Evolutionary conservation across 2,888 invertebrate species (phyloP).

Genomic region (Rotaria macrura): DNA sequence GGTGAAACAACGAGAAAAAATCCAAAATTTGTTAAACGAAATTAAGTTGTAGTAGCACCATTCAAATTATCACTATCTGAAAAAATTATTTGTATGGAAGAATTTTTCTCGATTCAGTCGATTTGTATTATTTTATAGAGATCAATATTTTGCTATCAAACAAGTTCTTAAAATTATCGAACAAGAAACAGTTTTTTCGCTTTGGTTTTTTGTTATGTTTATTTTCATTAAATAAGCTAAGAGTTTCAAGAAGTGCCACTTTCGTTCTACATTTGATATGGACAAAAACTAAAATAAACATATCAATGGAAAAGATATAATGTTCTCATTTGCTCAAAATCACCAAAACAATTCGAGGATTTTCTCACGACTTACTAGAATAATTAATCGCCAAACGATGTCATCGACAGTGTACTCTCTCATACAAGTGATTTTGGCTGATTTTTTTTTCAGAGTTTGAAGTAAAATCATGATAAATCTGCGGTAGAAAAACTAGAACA

Average conservation of each 20-base stretch:
- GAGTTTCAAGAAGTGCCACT: neutral
- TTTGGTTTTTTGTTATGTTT: neutral
- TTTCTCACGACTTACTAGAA: too few species aligned
- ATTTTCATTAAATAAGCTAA: neutral
- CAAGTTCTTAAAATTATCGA: conserved; percentile 91
- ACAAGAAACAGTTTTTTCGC: conserved; percentile 50
- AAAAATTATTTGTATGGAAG: conserved; percentile 83
- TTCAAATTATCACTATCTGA: conserved; percentile 64
- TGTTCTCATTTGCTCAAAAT: too few species aligned
- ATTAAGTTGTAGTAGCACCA: conserved; percentile 97
- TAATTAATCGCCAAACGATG: too few species aligned
- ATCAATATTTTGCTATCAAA: conserved; percentile 95
- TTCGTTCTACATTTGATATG: neutral
- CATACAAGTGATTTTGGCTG: too few species aligned
- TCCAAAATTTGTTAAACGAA: conserved; percentile 80
- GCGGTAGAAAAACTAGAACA: too few species aligned
- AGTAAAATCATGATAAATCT: too few species aligned
- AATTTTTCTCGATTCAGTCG: conserved; percentile 97
- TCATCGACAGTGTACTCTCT: too few species aligned
- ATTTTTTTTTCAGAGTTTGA: too few species aligned
- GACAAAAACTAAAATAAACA: too few species aligned
- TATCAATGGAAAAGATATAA: too few species aligned
- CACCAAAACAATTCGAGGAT: too few species aligned
- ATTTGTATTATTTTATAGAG: conserved; percentile 96
- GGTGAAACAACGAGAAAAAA: conserved; percentile 58